phyloP scores from a whole-genome alignment of 2,113 vertebrate species.

The Oxyura jamaicensis region DNA sequence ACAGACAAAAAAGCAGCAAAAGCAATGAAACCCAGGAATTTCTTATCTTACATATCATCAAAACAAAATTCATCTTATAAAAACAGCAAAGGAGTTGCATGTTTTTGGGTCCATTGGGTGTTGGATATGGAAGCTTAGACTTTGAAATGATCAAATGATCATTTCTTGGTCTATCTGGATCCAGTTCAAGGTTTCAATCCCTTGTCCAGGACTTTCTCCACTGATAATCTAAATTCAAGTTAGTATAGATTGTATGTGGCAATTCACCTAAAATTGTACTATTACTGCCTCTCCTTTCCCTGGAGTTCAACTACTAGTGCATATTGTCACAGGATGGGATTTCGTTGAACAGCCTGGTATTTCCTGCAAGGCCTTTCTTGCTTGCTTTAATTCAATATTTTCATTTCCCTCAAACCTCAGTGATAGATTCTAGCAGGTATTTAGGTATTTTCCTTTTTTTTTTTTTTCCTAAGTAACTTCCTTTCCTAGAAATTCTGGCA shows the following conservation, averaged over 20 bases:
- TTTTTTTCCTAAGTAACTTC: background rate
- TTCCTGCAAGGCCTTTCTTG: background rate
- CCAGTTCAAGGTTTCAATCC: background rate
- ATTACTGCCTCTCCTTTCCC: background rate
- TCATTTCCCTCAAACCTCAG: background rate
- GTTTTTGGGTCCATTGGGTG: background rate
- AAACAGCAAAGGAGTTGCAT: background rate
- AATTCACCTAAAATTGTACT: background rate
- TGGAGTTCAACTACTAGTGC: background rate
- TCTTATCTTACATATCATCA: background rate
- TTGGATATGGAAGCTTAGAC: background rate
- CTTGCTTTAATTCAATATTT: background rate
- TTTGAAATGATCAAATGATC: background rate
- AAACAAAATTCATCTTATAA: background rate
- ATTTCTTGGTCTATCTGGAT: background rate
- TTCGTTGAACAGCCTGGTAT: background rate
- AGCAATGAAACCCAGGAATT: background rate
- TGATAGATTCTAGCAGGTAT: background rate
- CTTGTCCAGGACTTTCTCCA: background rate
- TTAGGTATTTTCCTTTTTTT: background rate
- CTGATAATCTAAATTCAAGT: background rate
- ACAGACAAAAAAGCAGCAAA: background rate
- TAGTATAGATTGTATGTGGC: background rate
- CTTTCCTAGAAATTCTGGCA: background rate
- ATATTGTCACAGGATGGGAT: background rate